A percentile compares a stretch with the other conserved stretches of the same genome.
phyloP scores from a whole-genome alignment of 2,797 vertebrate species.

The Enteromius paludinosus region DNA sequence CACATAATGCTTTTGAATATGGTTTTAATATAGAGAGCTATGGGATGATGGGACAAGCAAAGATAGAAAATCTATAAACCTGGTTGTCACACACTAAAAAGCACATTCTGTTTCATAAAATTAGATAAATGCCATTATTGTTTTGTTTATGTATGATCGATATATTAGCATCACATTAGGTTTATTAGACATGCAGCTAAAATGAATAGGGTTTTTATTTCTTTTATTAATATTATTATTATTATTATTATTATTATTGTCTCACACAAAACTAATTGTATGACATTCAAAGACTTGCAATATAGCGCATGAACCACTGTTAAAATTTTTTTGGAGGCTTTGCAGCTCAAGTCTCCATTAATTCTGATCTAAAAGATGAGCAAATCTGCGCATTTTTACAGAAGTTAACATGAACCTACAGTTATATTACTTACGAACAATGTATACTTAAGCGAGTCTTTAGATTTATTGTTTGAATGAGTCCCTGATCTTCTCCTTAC shows the following conservation, averaged over 20 bases:
- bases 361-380: not conserved
- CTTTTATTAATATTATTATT: too few species aligned
- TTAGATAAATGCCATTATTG: not conserved
- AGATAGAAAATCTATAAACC: not conserved
- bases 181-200: not conserved
- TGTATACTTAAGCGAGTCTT: not conserved
- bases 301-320: not conserved
- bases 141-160: not conserved
- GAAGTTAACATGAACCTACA: not conserved
- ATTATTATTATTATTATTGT: too few species aligned
- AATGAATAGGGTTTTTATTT: not conserved
- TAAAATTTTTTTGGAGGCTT: not conserved
- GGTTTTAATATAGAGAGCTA: not conserved
- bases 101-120: not conserved
- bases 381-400: not conserved
- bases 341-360: not conserved
- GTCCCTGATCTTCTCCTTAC: slow-evolving; percentile 29
- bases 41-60: not conserved
- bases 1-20: not conserved
- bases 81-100: not conserved
- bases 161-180: not conserved
- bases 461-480: slow-evolving; percentile 17
- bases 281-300: not conserved
- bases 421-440: not conserved
- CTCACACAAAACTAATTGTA: not conserved